These are phyloP conservation scores for Chlamydotis undulata DNA, from an alignment of 2,113 vertebrate species.

Conservation along the genomic window DNA sequence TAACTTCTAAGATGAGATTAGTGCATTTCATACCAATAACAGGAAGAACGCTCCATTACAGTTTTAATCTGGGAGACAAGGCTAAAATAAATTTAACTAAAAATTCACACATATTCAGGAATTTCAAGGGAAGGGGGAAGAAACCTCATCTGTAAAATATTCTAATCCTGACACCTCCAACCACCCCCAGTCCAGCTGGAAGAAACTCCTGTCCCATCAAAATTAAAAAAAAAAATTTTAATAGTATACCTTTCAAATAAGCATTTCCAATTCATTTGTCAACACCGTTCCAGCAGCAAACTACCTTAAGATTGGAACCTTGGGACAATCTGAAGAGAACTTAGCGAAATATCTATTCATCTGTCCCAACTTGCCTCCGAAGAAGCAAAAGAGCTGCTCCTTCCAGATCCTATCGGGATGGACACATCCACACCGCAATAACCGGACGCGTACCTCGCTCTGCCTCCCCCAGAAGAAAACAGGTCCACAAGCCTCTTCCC, in stretches of 20 bases:
- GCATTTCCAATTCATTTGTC: not conserved
- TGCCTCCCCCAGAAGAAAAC: not conserved
- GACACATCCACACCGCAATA: not conserved
- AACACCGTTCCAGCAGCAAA: not conserved
- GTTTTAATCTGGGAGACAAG: not conserved
- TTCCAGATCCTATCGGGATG: not conserved
- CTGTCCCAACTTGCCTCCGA: not conserved
- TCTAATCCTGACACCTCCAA: not conserved
- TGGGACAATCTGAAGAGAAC: not conserved
- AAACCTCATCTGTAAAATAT: not conserved
- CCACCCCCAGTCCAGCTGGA: not conserved
- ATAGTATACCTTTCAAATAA: not conserved
- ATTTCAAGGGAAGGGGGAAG: not conserved
- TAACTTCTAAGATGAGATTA: not conserved
- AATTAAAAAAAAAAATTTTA: no score
- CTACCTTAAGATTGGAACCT: not conserved
- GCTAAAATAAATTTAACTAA: not conserved
- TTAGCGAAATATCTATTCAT: not conserved
- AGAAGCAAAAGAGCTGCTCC: not conserved
- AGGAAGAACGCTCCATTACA: not conserved
- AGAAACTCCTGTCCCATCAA: rapidly evolving
- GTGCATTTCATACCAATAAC: not conserved
- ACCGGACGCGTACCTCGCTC: rapidly evolving
- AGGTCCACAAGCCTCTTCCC: not conserved
- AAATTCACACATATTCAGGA: not conserved